Evolutionary conservation across 1,140 invertebrate genomes (phyloP).

Genomic region (roundworm (Caenorhabditis elegans)): WBcel235 BX284603.4:13713001-13713500

Average conservation of each 20-base stretch:
- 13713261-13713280: not conserved
- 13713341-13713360: too few species aligned
- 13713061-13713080: slow-evolving; percentile 7
- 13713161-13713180: slow-evolving; percentile 22
- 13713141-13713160: slow-evolving; percentile 6
- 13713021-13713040: slow-evolving; percentile 18
- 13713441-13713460: too few species aligned
- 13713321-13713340: not conserved
- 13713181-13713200: not conserved
- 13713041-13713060: slow-evolving; percentile 25
- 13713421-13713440: too few species aligned
- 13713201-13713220: slow-evolving; percentile 19
- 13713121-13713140: not conserved
- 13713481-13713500: too few species aligned
- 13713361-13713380: too few species aligned
- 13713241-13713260: not conserved
- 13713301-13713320: not conserved
- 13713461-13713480: too few species aligned
- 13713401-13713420: too few species aligned
- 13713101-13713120: not conserved
- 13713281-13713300: slow-evolving; percentile 20
- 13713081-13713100: not conserved
- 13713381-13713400: too few species aligned
- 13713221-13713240: not conserved
- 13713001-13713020: slow-evolving; percentile 11